Conservation (phyloP, 2,888 invertebrate species). For the Ganaspis brasiliensis region DNA sequence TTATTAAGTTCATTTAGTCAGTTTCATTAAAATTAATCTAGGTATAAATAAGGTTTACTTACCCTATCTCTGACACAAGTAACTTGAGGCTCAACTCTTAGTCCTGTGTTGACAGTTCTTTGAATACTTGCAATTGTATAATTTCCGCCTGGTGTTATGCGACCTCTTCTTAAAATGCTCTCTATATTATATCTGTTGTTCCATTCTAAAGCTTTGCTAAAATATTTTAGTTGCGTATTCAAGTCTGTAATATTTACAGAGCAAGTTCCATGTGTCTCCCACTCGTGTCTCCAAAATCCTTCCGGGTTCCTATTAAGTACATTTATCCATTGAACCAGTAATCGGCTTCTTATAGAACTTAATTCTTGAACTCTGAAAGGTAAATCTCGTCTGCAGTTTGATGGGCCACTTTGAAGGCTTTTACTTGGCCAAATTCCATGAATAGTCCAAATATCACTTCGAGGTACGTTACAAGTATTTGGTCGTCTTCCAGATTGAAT, state of each 20-base stretch:
- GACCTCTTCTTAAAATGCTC: neutral
- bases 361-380: slow-evolving; percentile 76
- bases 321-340: slow-evolving; percentile 87
- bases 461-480: slow-evolving; percentile 85
- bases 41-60: too few relatives aligned
- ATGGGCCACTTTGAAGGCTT: neutral
- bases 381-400: neutral
- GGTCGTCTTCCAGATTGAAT: slow-evolving; percentile 85
- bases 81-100: neutral
- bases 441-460: slow-evolving; percentile 85
- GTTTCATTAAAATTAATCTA: too few relatives aligned
- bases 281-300: slow-evolving; percentile 78
- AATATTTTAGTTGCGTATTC: slow-evolving; percentile 26
- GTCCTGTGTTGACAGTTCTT: neutral
- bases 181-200: neutral
- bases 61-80: neutral
- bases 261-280: slow-evolving; percentile 22
- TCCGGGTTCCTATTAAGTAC: slow-evolving; percentile 83
- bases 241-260: neutral
- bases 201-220: neutral
- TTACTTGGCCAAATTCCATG: too few relatives aligned
- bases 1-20: too few relatives aligned
- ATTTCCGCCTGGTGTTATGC: neutral
- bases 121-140: neutral
- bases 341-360: slow-evolving; percentile 82